Evolutionary conservation across 2,888 invertebrate genomes (phyloP).

Genomic region (Strigamia maritima): DNA sequence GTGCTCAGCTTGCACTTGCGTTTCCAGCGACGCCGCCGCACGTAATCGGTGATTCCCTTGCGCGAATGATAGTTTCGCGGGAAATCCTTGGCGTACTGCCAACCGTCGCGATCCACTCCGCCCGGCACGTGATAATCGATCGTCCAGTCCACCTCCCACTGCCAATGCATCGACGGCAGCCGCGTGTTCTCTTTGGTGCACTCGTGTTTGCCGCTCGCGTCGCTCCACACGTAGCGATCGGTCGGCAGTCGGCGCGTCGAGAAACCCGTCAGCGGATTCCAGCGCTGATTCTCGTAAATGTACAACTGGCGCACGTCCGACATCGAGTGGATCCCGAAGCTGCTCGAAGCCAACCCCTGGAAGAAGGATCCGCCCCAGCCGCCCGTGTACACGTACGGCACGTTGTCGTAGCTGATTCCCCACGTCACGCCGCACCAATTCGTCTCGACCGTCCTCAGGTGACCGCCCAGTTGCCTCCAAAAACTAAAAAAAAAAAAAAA

Average conservation of each 20-base stretch:
- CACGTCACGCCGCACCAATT: slow-evolving; percentile 78
- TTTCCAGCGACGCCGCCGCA: slow-evolving; percentile 74
- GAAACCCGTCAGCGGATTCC: slow-evolving; percentile 89
- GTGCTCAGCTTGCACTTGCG: slow-evolving; percentile 75
- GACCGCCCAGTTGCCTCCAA: slow-evolving; percentile 85
- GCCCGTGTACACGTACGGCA: slow-evolving; percentile 84
- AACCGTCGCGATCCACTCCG: slow-evolving; percentile 85
- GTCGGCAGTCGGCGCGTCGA: slow-evolving; percentile 80
- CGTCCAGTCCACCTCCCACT: slow-evolving; percentile 90
- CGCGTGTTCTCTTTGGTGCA: slow-evolving; percentile 81
- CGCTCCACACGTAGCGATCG: slow-evolving; percentile 80
- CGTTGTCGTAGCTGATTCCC: slow-evolving; percentile 83
- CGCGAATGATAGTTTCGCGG: slow-evolving; percentile 80
- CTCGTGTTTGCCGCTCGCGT: slow-evolving; percentile 76
- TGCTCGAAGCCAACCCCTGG: slow-evolving; percentile 61
- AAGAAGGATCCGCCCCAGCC: slow-evolving; percentile 82
- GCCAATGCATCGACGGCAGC: slow-evolving; percentile 80
- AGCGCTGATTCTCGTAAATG: slow-evolving; percentile 90
- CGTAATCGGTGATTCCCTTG: slow-evolving; percentile 84
- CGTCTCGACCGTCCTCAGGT: slow-evolving; percentile 73
- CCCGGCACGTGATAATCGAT: slow-evolving; percentile 87
- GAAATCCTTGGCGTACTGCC: slow-evolving; percentile 94
- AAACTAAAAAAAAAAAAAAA: slow-evolving; percentile 72
- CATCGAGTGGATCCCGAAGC: slow-evolving; percentile 68
- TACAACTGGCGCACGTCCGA: slow-evolving; percentile 80